Evolutionary conservation across 2,888 invertebrate genomes (phyloP), one percentile per base, ranked within the genome.

Genomic region (Epirrita christyi): DNA sequence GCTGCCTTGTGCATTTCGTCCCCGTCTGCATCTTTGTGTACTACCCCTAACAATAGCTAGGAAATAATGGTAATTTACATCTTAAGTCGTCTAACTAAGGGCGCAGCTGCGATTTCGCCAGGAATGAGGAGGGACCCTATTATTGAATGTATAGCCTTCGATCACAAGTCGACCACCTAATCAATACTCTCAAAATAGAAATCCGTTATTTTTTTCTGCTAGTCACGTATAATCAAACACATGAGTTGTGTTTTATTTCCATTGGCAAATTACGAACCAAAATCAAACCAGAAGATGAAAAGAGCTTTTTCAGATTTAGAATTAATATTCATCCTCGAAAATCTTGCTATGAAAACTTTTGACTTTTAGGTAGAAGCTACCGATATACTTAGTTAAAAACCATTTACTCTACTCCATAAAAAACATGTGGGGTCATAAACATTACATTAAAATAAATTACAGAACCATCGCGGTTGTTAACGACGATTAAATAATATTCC

Each of bases 41-140:
- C 77, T 77, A 77, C 78, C 68, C 64, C 41, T 62, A 73, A 91
- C 90, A 91, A 91, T 86, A 69, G 81, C 61, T 58, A 46, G 64
- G 67, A 79, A 85, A 90, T 91, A 92, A 91, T 88, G 90, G 89
- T 86, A 90, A 92, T 92, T 91, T 89, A 85, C 89, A 92, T 91
- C 91, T 91, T 90, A 89, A 86, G 90, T 87, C 88, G 84, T 81
- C 85, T 83, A 83, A 80, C 71, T 82, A 82, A 88, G 84, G 83
- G 83, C 83, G 86, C 91, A 91, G 91, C 92, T 92, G 92, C 85
- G 77, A 81, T 80, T 86, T 85, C 71, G 81, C 84, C 72, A 81
- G 68, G 67, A 73, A 72, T 53, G 75, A 76, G 71, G 70, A 76
- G 70, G 72, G 72, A 73, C 61, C 57, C 71, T 69, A 76, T 84